A percentile compares a stretch with the other conserved stretches of the same genome.
Evolutionary conservation across 2,888 invertebrate species (phyloP).

Genomic region (Tolmerus cingulatus): DNA sequence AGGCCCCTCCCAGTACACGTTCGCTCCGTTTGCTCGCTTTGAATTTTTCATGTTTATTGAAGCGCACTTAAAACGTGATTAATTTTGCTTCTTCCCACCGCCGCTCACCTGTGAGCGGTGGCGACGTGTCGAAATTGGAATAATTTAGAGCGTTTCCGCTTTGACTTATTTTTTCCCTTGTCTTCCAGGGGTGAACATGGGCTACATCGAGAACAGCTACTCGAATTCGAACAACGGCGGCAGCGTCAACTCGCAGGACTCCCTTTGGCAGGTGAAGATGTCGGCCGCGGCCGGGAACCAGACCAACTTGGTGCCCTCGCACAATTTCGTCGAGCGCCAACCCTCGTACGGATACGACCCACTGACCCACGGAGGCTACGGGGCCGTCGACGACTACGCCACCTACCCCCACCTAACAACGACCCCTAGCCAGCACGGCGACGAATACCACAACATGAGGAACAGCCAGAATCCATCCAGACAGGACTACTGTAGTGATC

Average conservation of each 20-base stretch:
- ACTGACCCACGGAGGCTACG: conserved; percentile 82
- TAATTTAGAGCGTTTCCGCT: conserved; percentile 4
- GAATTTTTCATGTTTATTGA: conserved; percentile 37
- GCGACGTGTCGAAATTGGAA: not conserved
- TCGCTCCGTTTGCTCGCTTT: conserved; percentile 33
- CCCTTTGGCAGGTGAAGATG: conserved; percentile 93
- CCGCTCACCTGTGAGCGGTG: not conserved
- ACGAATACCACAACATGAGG: conserved; percentile 75
- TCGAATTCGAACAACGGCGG: conserved; percentile 95
- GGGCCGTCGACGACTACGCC: conserved; percentile 83
- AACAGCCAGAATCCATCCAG: conserved; percentile 84
- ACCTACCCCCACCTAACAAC: conserved; percentile 81
- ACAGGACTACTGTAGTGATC: conserved; percentile 87
- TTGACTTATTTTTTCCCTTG: conserved; percentile 29
- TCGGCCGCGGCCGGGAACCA: conserved; percentile 77
- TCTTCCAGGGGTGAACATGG: conserved; percentile 82
- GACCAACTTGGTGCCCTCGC: conserved; percentile 69
- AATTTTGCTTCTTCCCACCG: not conserved
- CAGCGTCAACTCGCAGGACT: conserved; percentile 93
- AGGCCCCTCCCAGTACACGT: not conserved
- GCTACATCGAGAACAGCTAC: conserved; percentile 90
- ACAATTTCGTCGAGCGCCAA: conserved; percentile 72
- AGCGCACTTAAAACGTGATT: conserved; percentile 29
- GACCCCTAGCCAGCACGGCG: conserved; percentile 71
- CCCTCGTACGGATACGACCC: conserved; percentile 81